Conservation (phyloP, 2,888 invertebrate genomes). For the Agrenia bidenticulata region DNA sequence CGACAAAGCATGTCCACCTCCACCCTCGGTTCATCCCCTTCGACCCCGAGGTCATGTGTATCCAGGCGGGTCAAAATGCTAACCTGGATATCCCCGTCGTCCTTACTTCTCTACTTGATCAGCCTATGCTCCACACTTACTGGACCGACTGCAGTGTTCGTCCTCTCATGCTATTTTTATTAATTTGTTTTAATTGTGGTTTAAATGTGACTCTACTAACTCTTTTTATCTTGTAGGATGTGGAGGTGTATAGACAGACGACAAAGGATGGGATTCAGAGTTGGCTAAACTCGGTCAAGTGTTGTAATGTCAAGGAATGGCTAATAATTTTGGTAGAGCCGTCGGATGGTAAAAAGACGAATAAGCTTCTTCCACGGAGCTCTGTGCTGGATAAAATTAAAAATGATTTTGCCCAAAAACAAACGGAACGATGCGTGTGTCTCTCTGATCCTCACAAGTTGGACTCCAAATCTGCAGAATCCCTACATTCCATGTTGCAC, state of each 20-base stretch:
- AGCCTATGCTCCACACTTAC: conserved; percentile 89
- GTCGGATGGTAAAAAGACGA: conserved; percentile 85
- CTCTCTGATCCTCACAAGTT: conserved; percentile 87
- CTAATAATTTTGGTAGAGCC: conserved; percentile 90
- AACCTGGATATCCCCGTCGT: not conserved
- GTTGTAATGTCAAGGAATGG: conserved; percentile 74
- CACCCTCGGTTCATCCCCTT: conserved; percentile 52
- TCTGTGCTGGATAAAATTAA: conserved; percentile 93
- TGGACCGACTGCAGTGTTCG: conserved; percentile 92
- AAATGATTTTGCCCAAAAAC: conserved; percentile 88
- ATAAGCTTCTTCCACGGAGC: conserved; percentile 85
- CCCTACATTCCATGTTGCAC: conserved; percentile 81
- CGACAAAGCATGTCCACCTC: conserved; percentile 78
- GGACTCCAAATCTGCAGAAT: conserved; percentile 85
- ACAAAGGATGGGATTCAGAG: conserved; percentile 85
- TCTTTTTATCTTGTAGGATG: conserved; percentile 68
- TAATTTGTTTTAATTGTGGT: not conserved
- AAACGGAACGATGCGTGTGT: conserved; percentile 78
- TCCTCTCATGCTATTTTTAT: conserved; percentile 51
- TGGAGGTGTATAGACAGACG: conserved; percentile 83
- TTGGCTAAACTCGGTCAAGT: conserved; percentile 79
- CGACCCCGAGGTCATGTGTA: conserved; percentile 56
- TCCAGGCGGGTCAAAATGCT: conserved; percentile 64
- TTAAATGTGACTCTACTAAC: not conserved
- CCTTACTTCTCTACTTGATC: conserved; percentile 66